Evolutionary conservation across 2,888 invertebrate species (phyloP).

Genomic region (Latrodectus hesperus): DNA sequence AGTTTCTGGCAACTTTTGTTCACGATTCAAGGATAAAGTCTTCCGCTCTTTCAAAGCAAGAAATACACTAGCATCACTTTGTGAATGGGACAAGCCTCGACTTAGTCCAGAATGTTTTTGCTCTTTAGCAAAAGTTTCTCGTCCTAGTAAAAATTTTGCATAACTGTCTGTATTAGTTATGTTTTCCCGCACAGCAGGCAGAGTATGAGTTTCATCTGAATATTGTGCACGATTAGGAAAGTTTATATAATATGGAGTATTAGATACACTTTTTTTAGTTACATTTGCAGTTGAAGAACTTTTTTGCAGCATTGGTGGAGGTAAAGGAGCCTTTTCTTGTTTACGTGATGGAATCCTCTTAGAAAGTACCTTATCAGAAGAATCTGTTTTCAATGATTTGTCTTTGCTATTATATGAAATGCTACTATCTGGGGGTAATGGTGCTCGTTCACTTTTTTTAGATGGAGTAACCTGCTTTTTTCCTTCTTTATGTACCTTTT

Average conservation of each 20-base stretch:
- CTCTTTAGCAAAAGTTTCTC: conserved; percentile 2
- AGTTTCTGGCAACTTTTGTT: background rate
- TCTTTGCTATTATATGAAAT: background rate
- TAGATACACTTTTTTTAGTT: conserved; percentile 22
- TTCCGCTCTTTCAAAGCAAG: conserved; percentile 52
- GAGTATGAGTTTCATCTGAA: conserved; percentile 17
- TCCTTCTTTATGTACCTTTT: background rate
- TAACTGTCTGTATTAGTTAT: conserved; percentile 26
- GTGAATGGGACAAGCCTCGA: conserved; percentile 60
- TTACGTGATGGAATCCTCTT: conserved; percentile 56
- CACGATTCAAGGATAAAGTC: conserved; percentile 25
- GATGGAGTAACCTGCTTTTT: conserved; percentile 34
- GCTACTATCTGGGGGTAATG: conserved; percentile 31
- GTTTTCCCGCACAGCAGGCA: conserved; percentile 56
- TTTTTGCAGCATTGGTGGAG: conserved; percentile 41
- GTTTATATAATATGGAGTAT: conserved; percentile 19
- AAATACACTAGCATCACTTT: conserved; percentile 67
- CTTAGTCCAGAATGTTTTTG: background rate
- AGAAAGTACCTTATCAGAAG: background rate
- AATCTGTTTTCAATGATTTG: background rate
- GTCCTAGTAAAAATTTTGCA: background rate
- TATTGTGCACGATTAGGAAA: conserved; percentile 7
- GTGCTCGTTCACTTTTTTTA: conserved; percentile 52
- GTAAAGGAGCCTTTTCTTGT: conserved; percentile 58
- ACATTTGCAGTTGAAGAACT: conserved; percentile 23